Evolutionary conservation across 2,888 invertebrate species (phyloP), one percentile per base, ranked within the genome.

Genomic region (Blera fallax): DNA sequence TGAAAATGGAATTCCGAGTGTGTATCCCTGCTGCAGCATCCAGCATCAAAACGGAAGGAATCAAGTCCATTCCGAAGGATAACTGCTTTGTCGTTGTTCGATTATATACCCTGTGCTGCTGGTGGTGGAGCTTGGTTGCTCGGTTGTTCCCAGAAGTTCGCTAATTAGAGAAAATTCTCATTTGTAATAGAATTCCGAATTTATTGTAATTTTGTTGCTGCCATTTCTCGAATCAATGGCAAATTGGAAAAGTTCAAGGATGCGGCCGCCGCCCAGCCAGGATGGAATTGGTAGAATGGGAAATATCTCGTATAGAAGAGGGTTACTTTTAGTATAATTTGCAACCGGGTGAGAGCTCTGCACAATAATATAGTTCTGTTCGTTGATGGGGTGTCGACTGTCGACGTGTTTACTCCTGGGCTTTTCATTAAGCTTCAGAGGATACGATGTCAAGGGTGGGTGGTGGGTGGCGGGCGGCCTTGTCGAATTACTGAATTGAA

Each of bases 91-190:
- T 80, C 74, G 73, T 74, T 76, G 84, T 80, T 80, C 80, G 69
- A 76, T 74, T 76, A 80, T 74, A 32, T 73, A 70, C 29, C 34
- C 58, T 18, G 18, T 24, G 69, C 32, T 56, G 6, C 27, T 52
- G 48, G 29, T 48, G 32, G 67, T 69, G 52, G 11, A 8, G 37
- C 34, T 50, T 14, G 60, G 16, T 34, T 37, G 16, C 11, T 72
- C 21, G 64, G 52, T 69, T 29, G 32, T 73, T 32, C 54, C 29
- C 29, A 70, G 84, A 84, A 84, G 34, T 84, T 80, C 84, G 69
- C 84, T 84, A 84, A 84, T 84, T 84, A 84, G 84, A 84, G 84
- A 84, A 84, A 78, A 84, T 84, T 84, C 84, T 84, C 80, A 84
- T 84, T 84, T 80, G 80, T 74, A 84, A 84, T 84, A 80, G 84